Evolutionary conservation across 2,888 invertebrate species (phyloP).

Genomic region (Desoria tigrina): DNA sequence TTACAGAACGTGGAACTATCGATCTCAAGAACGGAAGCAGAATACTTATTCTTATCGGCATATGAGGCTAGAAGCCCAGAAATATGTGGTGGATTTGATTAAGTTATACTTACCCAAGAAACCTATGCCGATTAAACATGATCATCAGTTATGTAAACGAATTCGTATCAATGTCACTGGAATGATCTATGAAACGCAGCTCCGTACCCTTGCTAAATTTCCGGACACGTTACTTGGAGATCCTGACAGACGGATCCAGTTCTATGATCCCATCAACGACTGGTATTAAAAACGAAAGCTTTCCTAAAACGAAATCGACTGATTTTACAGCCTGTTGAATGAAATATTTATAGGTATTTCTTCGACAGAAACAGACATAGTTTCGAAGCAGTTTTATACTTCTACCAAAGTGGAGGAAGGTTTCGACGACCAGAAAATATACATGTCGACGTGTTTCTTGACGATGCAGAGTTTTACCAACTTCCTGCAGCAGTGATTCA

Average conservation of each 20-base stretch:
- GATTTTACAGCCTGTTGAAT: too few relatives aligned
- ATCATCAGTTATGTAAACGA: conserved; percentile 26
- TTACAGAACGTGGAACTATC: conserved; percentile 40
- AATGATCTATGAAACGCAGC: conserved; percentile 29
- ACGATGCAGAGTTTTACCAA: conserved; percentile 37
- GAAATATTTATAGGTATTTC: conserved; percentile 15
- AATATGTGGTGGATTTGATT: background rate
- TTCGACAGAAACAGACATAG: conserved; percentile 25
- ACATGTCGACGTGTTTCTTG: conserved; percentile 29
- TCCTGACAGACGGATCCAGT: conserved; percentile 16
- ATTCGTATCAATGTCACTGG: conserved; percentile 32
- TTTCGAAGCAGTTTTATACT: conserved; percentile 34
- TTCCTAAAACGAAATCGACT: too few relatives aligned
- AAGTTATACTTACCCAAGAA: background rate
- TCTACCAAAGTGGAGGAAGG: conserved; percentile 36
- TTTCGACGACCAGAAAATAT: conserved; percentile 32
- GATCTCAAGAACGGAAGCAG: conserved; percentile 5
- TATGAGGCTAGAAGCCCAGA: background rate
- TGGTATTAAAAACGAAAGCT: background rate
- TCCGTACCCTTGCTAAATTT: conserved; percentile 24
- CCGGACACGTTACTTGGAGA: conserved; percentile 30
- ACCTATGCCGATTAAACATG: conserved; percentile 17
- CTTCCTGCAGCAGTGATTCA: conserved; percentile 17
- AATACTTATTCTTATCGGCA: background rate
- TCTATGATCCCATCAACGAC: conserved; percentile 25